Evolutionary conservation across 2,113 vertebrate genomes (phyloP), one percentile per base, ranked within the genome.

Genomic region (Herpetotheres cachinnans): DNA sequence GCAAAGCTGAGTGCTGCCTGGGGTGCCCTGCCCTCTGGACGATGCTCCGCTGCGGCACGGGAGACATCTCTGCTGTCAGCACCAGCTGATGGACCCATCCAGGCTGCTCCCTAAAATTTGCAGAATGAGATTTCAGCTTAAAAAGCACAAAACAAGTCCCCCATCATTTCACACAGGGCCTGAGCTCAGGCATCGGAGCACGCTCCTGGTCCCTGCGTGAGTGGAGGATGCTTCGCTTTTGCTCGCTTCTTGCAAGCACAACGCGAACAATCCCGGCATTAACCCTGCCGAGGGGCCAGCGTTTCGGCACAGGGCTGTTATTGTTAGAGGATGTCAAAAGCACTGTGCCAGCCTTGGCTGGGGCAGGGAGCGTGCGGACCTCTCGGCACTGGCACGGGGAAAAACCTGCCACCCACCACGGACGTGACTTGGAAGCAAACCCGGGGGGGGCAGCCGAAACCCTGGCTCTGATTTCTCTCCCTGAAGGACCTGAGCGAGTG

Each of bases 111-210:
- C 27, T 66, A 8, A 10, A 52, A 44, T n/a, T 5, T 25, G 6
- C 40, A 21, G 47, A 4, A 29, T 1, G n/a, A 50, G 32, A 3
- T 71, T 77, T 50, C 13, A 50, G 22, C 50, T 80, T 29, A 25
- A 11, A 50, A 47, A 55, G 61, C 52, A 5, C 25, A 11, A 12
- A 38, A 18, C 0, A 0, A 22, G 2, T 58, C 20, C 63, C 9
- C 14, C 2, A 0, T 36, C 0, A 0, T 58, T 49, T 56, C 32
- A 11, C 6, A 10, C 4, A 2, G 30, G 38, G 38, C 15, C 27
- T 4, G 38, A 47, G 27, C 34, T 34, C 13, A 2, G 6, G 8
- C 12, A 2, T 73, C 8, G 7, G 65, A 44, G 58, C 11, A 1
- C 1, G 2, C 8, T 59, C 27, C n/a, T 4, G 11, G 32, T 36